Percentiles rank a stretch among this genome's conserved stretches.
Conservation (phyloP, 2,113 vertebrate genomes). For the Falcunculus frontatus region DNA sequence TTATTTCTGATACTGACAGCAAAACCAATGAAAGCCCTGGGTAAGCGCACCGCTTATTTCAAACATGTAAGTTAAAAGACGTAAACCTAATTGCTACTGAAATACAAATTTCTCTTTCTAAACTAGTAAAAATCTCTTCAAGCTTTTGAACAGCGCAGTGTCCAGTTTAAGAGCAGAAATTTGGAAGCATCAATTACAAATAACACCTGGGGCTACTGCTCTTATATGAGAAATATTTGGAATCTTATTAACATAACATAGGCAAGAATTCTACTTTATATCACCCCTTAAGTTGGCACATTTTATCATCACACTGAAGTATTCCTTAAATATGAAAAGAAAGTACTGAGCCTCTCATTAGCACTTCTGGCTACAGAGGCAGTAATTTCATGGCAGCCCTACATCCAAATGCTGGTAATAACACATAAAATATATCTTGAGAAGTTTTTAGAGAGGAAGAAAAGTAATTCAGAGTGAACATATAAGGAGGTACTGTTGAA, state of each 20-base stretch:
- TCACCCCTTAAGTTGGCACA: not conserved
- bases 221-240: not conserved
- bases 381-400: not conserved
- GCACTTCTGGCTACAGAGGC: not conserved
- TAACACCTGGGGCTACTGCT: not conserved
- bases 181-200: not conserved
- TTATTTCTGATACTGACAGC: not conserved
- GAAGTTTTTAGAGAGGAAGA: not conserved
- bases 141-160: not conserved
- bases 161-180: not conserved
- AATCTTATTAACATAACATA: not conserved
- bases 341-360: not conserved
- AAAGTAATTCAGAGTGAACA: not conserved
- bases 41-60: not conserved
- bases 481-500: not conserved
- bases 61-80: not conserved
- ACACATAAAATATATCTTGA: not conserved
- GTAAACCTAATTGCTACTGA: not conserved
- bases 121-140: not conserved
- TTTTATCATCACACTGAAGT: not conserved
- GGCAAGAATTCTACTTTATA: not conserved
- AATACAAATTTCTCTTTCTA: not conserved
- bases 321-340: not conserved
- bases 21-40: not conserved
- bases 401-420: not conserved